A percentile compares a stretch with the other conserved stretches of the same genome.
Evolutionary conservation across 2,888 invertebrate genomes (phyloP).

Genomic region (Panorpa germanica): DNA sequence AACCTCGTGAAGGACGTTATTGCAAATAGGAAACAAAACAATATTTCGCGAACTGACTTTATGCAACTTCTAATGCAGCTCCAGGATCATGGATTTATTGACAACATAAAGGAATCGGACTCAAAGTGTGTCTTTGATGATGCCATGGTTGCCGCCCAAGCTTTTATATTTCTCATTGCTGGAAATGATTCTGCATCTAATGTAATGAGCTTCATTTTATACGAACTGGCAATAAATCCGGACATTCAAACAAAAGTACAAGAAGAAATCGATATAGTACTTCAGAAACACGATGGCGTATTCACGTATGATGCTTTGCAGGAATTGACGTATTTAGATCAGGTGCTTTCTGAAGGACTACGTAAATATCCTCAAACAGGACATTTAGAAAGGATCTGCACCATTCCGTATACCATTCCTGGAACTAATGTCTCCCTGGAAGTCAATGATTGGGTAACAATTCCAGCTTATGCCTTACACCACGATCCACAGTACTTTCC

Average conservation of each 20-base stretch:
- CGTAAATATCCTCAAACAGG: constrained; percentile 14
- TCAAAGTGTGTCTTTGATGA: neutral
- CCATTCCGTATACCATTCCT: constrained; percentile 10
- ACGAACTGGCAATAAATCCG: constrained; percentile 20
- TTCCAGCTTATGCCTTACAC: constrained; percentile 17
- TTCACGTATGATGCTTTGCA: constrained; percentile 20
- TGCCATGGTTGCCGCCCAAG: constrained; percentile 17
- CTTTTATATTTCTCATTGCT: constrained; percentile 23
- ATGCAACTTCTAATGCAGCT: constrained; percentile 18
- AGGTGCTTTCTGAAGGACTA: constrained; percentile 15
- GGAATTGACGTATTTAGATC: constrained; percentile 21
- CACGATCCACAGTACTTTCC: constrained; percentile 22
- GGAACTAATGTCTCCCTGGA: constrained; percentile 6
- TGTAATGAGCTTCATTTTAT: constrained; percentile 20
- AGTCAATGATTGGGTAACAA: constrained; percentile 11
- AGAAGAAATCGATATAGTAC: constrained; percentile 17
- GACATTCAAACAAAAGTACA: constrained; percentile 19
- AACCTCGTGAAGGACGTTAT: constrained; percentile 13
- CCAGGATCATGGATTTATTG: constrained; percentile 13
- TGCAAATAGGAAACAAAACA: constrained; percentile 12
- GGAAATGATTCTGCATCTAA: constrained; percentile 25
- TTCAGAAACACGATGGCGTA: constrained; percentile 15
- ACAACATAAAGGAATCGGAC: neutral
- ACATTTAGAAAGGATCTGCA: constrained; percentile 11
- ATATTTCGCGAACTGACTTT: constrained; percentile 17